Evolutionary conservation across 2,797 vertebrate genomes (phyloP).

Genomic region (Corythornis leucogaster): DNA sequence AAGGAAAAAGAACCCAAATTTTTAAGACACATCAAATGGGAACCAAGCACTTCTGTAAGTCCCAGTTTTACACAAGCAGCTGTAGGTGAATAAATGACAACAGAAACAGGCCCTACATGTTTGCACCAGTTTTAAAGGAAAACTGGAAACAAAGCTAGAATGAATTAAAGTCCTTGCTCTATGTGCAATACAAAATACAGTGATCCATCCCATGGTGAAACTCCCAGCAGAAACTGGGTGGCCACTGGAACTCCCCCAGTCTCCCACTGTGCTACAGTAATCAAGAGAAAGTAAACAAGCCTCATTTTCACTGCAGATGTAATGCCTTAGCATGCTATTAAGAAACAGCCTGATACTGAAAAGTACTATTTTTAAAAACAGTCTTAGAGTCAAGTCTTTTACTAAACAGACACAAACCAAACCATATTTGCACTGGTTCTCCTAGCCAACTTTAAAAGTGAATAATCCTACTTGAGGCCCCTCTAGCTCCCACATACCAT

Average conservation of each 20-base stretch:
- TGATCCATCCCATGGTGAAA: neutral
- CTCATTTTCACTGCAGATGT: neutral
- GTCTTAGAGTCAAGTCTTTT: neutral
- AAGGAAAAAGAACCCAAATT: neutral
- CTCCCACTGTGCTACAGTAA: neutral
- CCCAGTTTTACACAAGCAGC: neutral
- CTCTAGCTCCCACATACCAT: neutral
- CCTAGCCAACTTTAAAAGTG: neutral
- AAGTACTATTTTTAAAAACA: neutral
- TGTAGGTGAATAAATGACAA: neutral
- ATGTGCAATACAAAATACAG: neutral
- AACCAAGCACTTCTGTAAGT: neutral
- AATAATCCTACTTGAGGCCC: neutral
- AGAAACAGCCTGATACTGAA: neutral
- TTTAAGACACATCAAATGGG: neutral
- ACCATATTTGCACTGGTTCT: neutral
- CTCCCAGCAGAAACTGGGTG: neutral
- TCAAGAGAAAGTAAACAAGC: constrained; percentile 3
- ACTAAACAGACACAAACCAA: constrained; percentile 8
- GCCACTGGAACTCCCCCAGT: neutral
- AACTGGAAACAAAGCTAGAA: neutral
- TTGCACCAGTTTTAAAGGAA: neutral
- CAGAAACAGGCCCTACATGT: neutral
- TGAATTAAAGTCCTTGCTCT: neutral
- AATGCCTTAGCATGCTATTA: neutral